These are phyloP conservation scores for Panthera leo DNA, from an alignment of 2,113 vertebrate genomes.

Conservation along the genomic window DNA sequence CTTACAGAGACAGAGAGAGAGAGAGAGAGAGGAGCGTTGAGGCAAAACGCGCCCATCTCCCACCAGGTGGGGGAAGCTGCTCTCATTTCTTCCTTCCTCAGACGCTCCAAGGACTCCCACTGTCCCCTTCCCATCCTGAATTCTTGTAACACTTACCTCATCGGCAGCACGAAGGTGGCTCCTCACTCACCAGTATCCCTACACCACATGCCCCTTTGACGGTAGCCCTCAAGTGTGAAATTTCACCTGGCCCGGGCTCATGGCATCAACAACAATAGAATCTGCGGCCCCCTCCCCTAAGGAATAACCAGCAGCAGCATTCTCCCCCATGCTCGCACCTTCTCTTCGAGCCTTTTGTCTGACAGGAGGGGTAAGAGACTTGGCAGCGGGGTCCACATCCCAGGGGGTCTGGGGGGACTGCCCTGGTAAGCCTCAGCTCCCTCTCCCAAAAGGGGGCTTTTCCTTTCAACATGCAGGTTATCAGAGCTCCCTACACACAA, in stretches of 20 bases:
- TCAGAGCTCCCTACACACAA: background rate
- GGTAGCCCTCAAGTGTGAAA: slow-evolving; percentile 55
- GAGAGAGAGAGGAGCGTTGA: background rate
- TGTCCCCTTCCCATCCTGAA: background rate
- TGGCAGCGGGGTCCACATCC: too few species aligned
- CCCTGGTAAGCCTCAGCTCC: background rate
- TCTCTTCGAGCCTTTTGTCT: background rate
- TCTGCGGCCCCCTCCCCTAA: slow-evolving; percentile 59
- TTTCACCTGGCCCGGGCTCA: slow-evolving; percentile 67
- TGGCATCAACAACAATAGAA: slow-evolving; percentile 47
- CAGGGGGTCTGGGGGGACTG: background rate
- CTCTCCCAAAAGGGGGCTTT: background rate
- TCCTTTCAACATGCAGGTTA: background rate
- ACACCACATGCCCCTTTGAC: background rate
- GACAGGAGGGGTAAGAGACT: background rate
- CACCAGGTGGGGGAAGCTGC: background rate
- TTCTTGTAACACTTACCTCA: background rate
- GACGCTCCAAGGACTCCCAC: background rate
- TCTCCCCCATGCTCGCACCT: background rate
- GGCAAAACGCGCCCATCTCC: background rate
- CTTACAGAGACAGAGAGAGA: background rate
- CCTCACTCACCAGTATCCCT: background rate
- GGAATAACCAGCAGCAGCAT: background rate
- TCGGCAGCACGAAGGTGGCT: background rate
- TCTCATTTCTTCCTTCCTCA: background rate